Evolutionary conservation across 1,140 invertebrate species (phyloP), one percentile per base, ranked within the genome.

Genomic region (Pseudomyrmex dendroicus): DNA sequence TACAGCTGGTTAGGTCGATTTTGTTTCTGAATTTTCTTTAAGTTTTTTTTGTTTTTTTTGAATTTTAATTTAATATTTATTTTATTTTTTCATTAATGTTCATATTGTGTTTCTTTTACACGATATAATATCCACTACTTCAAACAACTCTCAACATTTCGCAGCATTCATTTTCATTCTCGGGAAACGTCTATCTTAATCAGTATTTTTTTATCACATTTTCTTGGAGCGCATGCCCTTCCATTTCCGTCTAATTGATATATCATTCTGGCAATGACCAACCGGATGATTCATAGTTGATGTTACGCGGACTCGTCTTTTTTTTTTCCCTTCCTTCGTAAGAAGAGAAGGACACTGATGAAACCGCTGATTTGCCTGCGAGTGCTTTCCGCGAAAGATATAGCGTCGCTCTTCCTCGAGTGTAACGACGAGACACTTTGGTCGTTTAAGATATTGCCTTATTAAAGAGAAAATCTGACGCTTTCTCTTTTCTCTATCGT

Each of bases 391-490:
- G 66, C 25, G 10, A 35, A 15, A 83, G 86, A 86, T 35, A 35
- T 85, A 77, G 73, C 76, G 52, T 83, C 66, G 61, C 83, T 80
- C 80, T 74, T 80, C 54, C 56, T 12, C 12, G 17, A 63, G 80
- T 86, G 35, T 35, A 35, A 35, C 35, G 89, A 89, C 88, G 82
- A 89, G 89, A 84, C 83, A 73, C 59, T 50, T 46, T 25, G 70
- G 35, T 64, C 80, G 68, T 73, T 74, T 83, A 84, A 83, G 84
- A 85, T 89, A 87, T 89, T 57, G 54, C 70, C 80, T 89, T 89
- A 89, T 89, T 89, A 89, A 89, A n/a, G 62, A 70, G 85, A 85
- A 85, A 89, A 89, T 83, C 85, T 61, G 83, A 85, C 74, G 70
- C 74, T 50, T 68, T 84, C 44, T 73, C 57, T 56, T 52, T 73